Evolutionary conservation across 2,113 vertebrate genomes (phyloP), one percentile per base, ranked within the genome.

Genomic region (Paramisgurnus dabryanus): DNA sequence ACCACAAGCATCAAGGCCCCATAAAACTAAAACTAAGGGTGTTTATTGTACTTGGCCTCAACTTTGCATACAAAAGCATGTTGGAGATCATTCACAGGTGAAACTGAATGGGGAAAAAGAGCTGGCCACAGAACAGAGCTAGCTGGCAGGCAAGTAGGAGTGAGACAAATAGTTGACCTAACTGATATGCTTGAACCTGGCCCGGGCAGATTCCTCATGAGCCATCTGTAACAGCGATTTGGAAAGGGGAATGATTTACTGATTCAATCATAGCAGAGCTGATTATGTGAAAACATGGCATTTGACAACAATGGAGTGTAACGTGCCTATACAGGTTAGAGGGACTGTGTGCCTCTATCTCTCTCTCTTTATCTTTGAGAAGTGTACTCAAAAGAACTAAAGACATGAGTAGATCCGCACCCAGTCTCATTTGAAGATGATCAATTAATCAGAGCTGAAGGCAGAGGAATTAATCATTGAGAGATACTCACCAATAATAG

Each of bases 41-140:
- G 76, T 69, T 85, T 57, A 79, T 79, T 79, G 71, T 85, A 50
- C 72, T 80, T 85, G 83, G 80, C 71, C 67, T 45, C 11, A 41
- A 58, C 13, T 9, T 70, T 15, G 57, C 61, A 61, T 60, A 17
- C 80, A 66, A 43, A 8, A 78, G 75, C 68, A 84, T 63, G 45
- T 50, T 45, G 80, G 68, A 78, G 45, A 74, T 84, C 39, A 22
- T 61, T 81, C 64, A 78, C 64, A 69, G 71, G 64, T 78, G 69
- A 69, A 43, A 11, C 61, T 41, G 53, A 78, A 67, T 4, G n/a
- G 53, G 43, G 71, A 66, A 74, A 74, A 78, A 49, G 43, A 49
- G 4, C 63, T 60, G 67, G 83, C 67, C 66, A 64, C 70, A 70
- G 65, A 47, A 70, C 41, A n/a, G 18, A 68, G 69, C 41, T 73